Evolutionary conservation across 2,888 invertebrate species (phyloP).

Genomic region (Rhagium mordax): DNA sequence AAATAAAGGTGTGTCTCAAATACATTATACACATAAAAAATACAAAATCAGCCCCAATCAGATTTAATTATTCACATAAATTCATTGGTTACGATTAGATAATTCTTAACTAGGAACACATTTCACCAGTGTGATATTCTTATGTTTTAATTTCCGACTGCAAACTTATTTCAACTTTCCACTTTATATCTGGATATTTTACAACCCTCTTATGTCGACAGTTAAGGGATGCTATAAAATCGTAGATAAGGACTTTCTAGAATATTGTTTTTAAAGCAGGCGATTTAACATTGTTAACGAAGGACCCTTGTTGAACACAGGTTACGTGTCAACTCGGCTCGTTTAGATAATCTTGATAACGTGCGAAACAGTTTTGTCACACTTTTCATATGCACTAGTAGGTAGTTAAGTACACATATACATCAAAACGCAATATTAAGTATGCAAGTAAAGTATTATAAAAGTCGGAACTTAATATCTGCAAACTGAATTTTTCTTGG

Average conservation of each 20-base stretch:
- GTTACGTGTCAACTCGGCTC: slow-evolving; percentile 11
- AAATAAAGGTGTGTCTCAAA: slow-evolving; percentile 51
- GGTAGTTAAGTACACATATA: neutral
- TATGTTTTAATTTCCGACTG: slow-evolving; percentile 37
- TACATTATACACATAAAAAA: slow-evolving; percentile 46
- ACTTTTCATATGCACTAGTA: neutral
- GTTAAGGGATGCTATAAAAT: slow-evolving; percentile 26
- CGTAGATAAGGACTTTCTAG: slow-evolving; percentile 18
- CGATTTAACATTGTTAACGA: slow-evolving; percentile 12
- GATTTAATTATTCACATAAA: slow-evolving; percentile 50
- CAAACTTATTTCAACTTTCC: slow-evolving; percentile 9
- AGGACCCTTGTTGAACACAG: slow-evolving; percentile 11
- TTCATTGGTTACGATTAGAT: slow-evolving; percentile 38
- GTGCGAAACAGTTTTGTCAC: neutral
- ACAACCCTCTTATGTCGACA: slow-evolving; percentile 1
- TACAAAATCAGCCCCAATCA: slow-evolving; percentile 38
- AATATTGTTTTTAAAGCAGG: slow-evolving; percentile 8
- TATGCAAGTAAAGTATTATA: too few species aligned
- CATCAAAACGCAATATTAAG: neutral
- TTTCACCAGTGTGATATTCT: slow-evolving; percentile 14
- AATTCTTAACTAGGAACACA: slow-evolving; percentile 3
- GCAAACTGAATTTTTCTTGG: too few species aligned
- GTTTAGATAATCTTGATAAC: slow-evolving; percentile 22
- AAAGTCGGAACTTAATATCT: too few species aligned
- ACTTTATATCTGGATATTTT: slow-evolving; percentile 4